These are phyloP conservation scores for Calyptomena viridis DNA, from an alignment of 2,113 vertebrate species.

Conservation along the genomic window DNA sequence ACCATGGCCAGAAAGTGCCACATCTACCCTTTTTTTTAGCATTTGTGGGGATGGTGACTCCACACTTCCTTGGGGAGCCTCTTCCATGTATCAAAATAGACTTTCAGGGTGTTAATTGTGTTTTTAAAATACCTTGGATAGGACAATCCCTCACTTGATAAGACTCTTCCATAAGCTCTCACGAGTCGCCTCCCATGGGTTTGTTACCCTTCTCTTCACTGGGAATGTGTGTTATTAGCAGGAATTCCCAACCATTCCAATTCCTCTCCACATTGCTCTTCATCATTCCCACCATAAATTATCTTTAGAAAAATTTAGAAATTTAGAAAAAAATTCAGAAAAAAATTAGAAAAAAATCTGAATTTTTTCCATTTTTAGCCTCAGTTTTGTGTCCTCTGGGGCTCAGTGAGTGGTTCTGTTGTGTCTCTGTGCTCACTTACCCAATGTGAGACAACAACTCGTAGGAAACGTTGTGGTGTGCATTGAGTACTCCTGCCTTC, in stretches of 20 bases:
- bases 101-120: neutral
- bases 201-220: neutral
- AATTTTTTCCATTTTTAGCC: too few relatives aligned
- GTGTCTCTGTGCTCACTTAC: neutral
- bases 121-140: neutral
- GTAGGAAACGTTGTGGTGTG: neutral
- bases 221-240: neutral
- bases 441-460: neutral
- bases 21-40: fast-evolving
- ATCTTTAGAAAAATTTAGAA: too few relatives aligned
- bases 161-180: neutral
- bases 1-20: neutral
- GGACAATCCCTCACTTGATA: fast-evolving
- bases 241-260: neutral
- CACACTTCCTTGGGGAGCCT: neutral
- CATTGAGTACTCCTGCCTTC: conserved; percentile 26
- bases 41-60: neutral
- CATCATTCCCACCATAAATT: neutral
- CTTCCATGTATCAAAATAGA: fast-evolving
- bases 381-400: neutral
- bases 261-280: neutral
- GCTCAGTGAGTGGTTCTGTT: neutral
- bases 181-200: neutral
- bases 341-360: too few relatives aligned
- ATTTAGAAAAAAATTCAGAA: too few relatives aligned